Evolutionary conservation across 2,797 vertebrate genomes (phyloP).

Genomic region (Sternarchorhynchus goeldii): DNA sequence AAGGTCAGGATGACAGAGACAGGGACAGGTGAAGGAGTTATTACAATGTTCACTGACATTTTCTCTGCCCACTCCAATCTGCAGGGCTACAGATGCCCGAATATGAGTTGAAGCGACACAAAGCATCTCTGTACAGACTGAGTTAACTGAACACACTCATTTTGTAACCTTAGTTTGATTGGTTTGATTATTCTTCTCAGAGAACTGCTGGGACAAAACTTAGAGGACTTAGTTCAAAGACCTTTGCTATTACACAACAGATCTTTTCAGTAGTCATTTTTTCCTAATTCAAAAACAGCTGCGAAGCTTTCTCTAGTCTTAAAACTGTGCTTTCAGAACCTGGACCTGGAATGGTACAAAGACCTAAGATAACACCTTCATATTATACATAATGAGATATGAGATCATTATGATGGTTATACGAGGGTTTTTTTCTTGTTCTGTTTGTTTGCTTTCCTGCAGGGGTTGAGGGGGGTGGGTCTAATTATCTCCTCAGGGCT

Average conservation of each 20-base stretch:
- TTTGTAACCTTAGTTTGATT: constrained; percentile 23
- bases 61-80: constrained; percentile 50
- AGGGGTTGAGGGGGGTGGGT: too few species aligned
- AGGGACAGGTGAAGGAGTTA: constrained; percentile 52
- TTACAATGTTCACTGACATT: constrained; percentile 67
- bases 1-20: constrained; percentile 62
- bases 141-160: constrained; percentile 18
- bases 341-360: neutral
- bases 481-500: too few species aligned
- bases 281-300: constrained; percentile 28
- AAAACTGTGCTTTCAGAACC: neutral
- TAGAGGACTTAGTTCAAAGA: constrained; percentile 24
- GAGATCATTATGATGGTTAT: too few species aligned
- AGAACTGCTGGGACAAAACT: neutral
- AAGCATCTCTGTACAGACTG: neutral
- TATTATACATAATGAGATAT: too few species aligned
- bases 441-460: too few species aligned
- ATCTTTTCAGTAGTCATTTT: constrained; percentile 26
- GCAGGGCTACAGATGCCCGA: constrained; percentile 17
- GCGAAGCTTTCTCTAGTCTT: constrained; percentile 21
- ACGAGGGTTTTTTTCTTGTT: too few species aligned
- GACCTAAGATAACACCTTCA: too few species aligned
- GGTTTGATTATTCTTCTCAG: constrained; percentile 19
- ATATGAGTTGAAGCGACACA: constrained; percentile 20
- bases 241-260: constrained; percentile 27